Conservation (phyloP, 2,888 invertebrate genomes). For the Isotomurus palustris region DNA sequence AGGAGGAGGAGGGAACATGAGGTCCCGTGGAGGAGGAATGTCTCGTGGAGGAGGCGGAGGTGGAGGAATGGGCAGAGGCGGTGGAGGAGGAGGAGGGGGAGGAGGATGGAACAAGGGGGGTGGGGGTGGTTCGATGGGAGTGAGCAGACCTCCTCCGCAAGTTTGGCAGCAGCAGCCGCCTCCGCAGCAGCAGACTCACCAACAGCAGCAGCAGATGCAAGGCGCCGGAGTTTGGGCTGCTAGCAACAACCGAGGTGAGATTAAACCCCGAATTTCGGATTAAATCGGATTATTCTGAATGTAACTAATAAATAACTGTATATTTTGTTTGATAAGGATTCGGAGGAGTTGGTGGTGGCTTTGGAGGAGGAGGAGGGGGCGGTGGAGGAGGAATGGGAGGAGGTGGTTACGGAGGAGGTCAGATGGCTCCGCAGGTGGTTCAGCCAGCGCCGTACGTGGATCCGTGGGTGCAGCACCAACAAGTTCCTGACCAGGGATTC, state of each 20-base stretch:
- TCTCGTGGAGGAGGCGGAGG: constrained; percentile 1
- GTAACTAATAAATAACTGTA: too few relatives aligned
- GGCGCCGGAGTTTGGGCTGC: constrained; percentile 4
- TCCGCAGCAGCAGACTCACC: constrained; percentile 6
- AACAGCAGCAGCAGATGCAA: too few relatives aligned
- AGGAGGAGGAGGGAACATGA: too few relatives aligned
- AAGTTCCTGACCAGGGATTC: constrained; percentile 48
- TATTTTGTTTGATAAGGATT: neutral
- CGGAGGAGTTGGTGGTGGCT: constrained; percentile 13
- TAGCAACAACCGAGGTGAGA: neutral
- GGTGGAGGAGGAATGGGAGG: constrained; percentile 24
- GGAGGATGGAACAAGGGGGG: too few relatives aligned
- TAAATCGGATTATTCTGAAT: too few relatives aligned
- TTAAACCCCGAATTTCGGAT: neutral
- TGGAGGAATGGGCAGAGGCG: constrained; percentile 9
- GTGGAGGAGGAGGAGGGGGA: constrained; percentile 14
- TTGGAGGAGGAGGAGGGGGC: constrained; percentile 15
- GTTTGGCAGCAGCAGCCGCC: constrained; percentile 7
- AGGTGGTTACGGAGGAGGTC: constrained; percentile 19
- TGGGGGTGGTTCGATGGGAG: neutral
- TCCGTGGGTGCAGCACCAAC: constrained; percentile 32
- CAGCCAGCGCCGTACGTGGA: constrained; percentile 9
- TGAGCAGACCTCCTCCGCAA: neutral
- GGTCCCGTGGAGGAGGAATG: neutral
- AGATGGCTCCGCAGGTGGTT: constrained; percentile 12